Evolutionary conservation across 1,140 invertebrate species (phyloP).

Genomic region (Caenorhabditis tropicalis): DNA sequence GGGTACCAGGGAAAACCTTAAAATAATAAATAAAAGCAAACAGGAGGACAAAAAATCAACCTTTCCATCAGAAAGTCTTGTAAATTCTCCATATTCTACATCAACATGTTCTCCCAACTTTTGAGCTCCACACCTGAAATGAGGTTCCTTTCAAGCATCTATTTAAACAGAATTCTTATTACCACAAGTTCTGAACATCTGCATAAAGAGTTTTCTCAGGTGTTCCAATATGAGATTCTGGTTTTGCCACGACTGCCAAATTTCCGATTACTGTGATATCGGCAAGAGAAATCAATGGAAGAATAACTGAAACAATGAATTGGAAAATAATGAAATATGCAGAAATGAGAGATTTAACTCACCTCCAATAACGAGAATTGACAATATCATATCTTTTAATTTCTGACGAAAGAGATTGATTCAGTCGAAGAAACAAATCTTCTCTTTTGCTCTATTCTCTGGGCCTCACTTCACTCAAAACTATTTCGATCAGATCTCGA

Average conservation of each 20-base stretch:
- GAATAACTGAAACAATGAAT: neutral
- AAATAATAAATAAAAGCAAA: neutral
- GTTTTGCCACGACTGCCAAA: conserved; percentile 12
- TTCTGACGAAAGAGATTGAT: too few species aligned
- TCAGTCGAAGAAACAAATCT: neutral
- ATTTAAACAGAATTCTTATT: neutral
- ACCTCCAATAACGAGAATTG: too few species aligned
- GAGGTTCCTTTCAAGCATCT: neutral
- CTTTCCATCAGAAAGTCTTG: conserved; percentile 27
- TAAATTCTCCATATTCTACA: conserved; percentile 43
- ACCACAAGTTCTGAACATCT: conserved; percentile 32
- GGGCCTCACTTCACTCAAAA: neutral
- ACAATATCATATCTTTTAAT: too few species aligned
- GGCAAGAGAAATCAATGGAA: neutral
- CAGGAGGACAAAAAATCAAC: neutral
- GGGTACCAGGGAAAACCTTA: neutral
- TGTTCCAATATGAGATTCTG: neutral
- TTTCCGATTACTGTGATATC: conserved; percentile 28
- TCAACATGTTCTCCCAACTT: conserved; percentile 34
- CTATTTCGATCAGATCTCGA: neutral
- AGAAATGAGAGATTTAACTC: neutral
- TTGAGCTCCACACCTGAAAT: conserved; percentile 42
- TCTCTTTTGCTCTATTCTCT: neutral
- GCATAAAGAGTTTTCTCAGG: conserved; percentile 22
- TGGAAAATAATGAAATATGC: neutral